Conservation (phyloP, 2,888 invertebrate species). For the Thera britannica region DNA sequence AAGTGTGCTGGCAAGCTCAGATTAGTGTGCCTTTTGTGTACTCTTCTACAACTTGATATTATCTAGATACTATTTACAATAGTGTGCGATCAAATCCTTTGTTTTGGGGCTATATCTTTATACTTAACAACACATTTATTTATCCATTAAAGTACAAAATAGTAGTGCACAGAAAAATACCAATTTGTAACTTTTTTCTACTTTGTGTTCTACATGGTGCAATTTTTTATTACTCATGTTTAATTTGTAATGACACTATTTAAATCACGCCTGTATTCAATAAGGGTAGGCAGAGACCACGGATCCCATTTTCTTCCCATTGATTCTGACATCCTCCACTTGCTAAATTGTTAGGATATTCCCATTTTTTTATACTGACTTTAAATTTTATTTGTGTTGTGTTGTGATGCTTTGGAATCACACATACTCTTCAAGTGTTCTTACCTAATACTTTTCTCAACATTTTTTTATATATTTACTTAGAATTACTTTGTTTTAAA, state of each 20-base stretch:
- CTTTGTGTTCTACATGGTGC: too few relatives aligned
- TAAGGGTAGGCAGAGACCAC: too few relatives aligned
- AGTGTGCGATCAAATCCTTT: slow-evolving; percentile 27
- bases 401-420: slow-evolving; percentile 15
- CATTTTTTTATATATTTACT: neutral
- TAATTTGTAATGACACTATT: too few relatives aligned
- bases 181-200: too few relatives aligned
- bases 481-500: neutral
- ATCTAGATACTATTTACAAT: slow-evolving; percentile 24
- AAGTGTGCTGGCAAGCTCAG: slow-evolving; percentile 70
- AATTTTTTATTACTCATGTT: too few relatives aligned
- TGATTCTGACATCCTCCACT: too few relatives aligned
- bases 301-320: too few relatives aligned
- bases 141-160: neutral
- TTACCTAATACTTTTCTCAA: neutral
- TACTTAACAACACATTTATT: neutral
- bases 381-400: too few relatives aligned
- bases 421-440: neutral
- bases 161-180: neutral
- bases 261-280: too few relatives aligned
- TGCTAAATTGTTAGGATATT: too few relatives aligned
- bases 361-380: neutral
- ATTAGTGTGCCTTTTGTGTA: slow-evolving; percentile 46
- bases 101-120: slow-evolving; percentile 18
- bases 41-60: slow-evolving; percentile 23